Conservation (phyloP, 2,113 vertebrate species). For the Amphiprion percula region DNA sequence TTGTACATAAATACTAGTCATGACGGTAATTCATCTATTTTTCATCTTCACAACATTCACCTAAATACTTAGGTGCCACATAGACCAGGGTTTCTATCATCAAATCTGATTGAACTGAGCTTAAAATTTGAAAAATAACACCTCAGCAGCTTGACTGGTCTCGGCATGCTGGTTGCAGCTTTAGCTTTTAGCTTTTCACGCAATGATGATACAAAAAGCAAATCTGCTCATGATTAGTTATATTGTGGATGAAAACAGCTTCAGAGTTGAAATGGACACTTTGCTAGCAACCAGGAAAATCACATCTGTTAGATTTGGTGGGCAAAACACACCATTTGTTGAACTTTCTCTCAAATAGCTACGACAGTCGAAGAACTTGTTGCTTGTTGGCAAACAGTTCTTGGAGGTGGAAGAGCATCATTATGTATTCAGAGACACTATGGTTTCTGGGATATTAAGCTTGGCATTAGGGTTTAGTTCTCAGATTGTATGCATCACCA, state of each 20-base stretch:
- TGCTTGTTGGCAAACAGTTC: too few species aligned
- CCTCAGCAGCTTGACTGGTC: neutral
- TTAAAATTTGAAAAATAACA: neutral
- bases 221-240: neutral
- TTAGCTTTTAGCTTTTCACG: neutral
- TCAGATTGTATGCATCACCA: too few species aligned
- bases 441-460: too few species aligned
- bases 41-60: neutral
- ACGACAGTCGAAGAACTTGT: too few species aligned
- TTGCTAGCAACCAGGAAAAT: neutral
- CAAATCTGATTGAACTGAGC: neutral
- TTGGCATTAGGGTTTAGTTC: too few species aligned
- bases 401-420: too few species aligned
- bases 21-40: neutral
- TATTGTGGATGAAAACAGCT: neutral
- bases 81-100: neutral
- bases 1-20: neutral
- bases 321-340: neutral
- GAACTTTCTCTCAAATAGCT: neutral
- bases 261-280: neutral
- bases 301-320: neutral
- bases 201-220: neutral
- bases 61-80: neutral
- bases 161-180: neutral
- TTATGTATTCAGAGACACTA: too few species aligned